Percentiles rank a stretch among this genome's conserved stretches.
Conservation (phyloP, 1,140 invertebrate species). For the Zaprionus kolodkinae region DNA sequence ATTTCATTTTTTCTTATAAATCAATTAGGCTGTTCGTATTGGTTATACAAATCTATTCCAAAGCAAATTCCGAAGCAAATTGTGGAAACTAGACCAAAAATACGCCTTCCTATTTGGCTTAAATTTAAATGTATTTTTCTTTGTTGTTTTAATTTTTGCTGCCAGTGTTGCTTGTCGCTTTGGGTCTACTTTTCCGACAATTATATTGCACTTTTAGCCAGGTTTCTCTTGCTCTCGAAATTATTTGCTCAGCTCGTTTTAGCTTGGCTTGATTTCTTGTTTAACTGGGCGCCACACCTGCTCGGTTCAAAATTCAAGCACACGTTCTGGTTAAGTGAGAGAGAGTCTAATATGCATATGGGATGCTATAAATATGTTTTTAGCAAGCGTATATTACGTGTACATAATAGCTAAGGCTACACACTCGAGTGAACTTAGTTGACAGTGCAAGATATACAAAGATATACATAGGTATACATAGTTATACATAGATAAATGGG, state of each 20-base stretch:
- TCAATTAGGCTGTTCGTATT: neutral
- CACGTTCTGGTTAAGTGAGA: neutral
- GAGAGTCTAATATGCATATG: neutral
- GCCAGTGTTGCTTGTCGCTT: conserved; percentile 18
- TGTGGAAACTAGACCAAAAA: no score
- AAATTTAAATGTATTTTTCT: conserved; percentile 40
- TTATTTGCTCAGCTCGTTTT: conserved; percentile 25
- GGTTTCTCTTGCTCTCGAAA: conserved; percentile 17
- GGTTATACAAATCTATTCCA: neutral
- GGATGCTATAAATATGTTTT: neutral
- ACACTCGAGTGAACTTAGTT: neutral
- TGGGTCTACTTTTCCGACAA: neutral
- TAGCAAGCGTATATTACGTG: neutral
- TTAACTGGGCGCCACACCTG: conserved; percentile 49
- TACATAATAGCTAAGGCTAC: neutral
- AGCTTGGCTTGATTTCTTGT: conserved; percentile 48
- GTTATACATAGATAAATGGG: neutral
- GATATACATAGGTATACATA: no score
- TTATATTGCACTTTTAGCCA: conserved; percentile 12
- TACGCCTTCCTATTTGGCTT: neutral
- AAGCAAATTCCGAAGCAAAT: conserved; percentile 3
- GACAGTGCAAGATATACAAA: neutral
- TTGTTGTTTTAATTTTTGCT: conserved; percentile 33
- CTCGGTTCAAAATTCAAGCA: conserved; percentile 5
- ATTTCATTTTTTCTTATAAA: neutral